Conservation (phyloP, 2,797 vertebrate genomes). For the Mormyrops boulengeri region DNA sequence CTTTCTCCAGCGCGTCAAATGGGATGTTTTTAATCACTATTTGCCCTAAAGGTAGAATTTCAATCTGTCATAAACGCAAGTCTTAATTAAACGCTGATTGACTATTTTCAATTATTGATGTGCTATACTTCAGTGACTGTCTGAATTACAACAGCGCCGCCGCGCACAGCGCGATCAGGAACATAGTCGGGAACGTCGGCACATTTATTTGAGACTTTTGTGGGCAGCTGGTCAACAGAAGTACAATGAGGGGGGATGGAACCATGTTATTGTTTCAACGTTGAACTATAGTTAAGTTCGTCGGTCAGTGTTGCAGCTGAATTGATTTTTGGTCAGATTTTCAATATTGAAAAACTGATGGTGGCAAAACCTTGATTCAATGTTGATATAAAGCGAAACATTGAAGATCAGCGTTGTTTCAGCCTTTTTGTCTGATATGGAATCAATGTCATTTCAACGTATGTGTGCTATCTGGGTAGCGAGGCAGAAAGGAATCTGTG, state of each 20-base stretch:
- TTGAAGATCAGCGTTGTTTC: too few species aligned
- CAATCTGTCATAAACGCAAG: background rate
- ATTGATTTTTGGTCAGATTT: too few species aligned
- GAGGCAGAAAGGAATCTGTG: background rate
- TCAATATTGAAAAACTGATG: too few species aligned
- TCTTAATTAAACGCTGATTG: slow-evolving; percentile 1
- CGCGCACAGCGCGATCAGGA: background rate
- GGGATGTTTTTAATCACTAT: slow-evolving; percentile 8
- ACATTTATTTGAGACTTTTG: background rate
- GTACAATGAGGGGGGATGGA: background rate
- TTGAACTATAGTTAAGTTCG: too few species aligned
- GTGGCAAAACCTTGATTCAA: too few species aligned
- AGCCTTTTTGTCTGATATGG: too few species aligned
- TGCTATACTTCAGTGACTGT: background rate
- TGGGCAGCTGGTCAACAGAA: background rate
- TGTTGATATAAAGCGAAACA: too few species aligned
- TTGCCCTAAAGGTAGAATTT: background rate
- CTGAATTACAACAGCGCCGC: background rate
- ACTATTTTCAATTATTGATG: background rate
- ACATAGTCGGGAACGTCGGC: background rate
- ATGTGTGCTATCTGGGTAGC: background rate
- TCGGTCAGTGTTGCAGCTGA: too few species aligned
- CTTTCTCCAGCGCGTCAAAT: background rate
- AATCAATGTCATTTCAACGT: too few species aligned
- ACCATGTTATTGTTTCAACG: too few species aligned